Evolutionary conservation across 2,113 vertebrate species (phyloP).

Genomic region (Neoarius graeffei): DNA sequence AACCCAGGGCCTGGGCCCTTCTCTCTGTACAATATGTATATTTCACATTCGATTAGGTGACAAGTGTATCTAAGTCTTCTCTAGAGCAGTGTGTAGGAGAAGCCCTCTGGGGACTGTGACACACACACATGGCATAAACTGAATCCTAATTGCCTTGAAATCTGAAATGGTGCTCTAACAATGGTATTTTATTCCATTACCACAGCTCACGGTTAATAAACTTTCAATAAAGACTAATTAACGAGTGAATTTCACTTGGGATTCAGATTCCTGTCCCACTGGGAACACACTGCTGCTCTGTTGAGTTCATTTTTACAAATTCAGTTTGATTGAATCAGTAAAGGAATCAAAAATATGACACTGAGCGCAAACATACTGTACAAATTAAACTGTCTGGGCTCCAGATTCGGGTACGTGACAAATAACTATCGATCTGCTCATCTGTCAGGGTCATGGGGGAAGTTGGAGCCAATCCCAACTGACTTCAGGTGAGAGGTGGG

Average conservation of each 20-base stretch:
- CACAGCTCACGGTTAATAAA: constrained; percentile 56
- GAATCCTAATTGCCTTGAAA: constrained; percentile 71
- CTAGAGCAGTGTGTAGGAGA: constrained; percentile 69
- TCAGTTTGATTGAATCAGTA: background rate
- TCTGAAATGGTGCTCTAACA: constrained; percentile 43
- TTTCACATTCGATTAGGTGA: constrained; percentile 77
- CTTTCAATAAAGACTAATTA: constrained; percentile 61
- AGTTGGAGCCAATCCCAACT: too few species aligned
- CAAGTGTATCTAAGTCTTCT: constrained; percentile 79
- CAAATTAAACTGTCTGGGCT: background rate
- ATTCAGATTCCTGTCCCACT: background rate
- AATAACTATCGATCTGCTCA: background rate
- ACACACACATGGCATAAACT: constrained; percentile 56
- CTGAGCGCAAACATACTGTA: background rate
- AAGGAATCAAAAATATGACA: background rate
- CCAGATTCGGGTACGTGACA: background rate
- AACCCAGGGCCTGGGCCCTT: constrained; percentile 60
- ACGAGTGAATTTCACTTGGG: constrained; percentile 43
- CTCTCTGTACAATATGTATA: constrained; percentile 68
- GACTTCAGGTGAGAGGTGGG: too few species aligned
- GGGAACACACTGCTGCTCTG: background rate
- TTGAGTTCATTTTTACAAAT: background rate
- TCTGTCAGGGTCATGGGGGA: too few species aligned
- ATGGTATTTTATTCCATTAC: constrained; percentile 63
- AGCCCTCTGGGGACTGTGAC: constrained; percentile 58